phyloP scores from a whole-genome alignment of 1,140 invertebrate species.

The Caerostris extrusa region DNA sequence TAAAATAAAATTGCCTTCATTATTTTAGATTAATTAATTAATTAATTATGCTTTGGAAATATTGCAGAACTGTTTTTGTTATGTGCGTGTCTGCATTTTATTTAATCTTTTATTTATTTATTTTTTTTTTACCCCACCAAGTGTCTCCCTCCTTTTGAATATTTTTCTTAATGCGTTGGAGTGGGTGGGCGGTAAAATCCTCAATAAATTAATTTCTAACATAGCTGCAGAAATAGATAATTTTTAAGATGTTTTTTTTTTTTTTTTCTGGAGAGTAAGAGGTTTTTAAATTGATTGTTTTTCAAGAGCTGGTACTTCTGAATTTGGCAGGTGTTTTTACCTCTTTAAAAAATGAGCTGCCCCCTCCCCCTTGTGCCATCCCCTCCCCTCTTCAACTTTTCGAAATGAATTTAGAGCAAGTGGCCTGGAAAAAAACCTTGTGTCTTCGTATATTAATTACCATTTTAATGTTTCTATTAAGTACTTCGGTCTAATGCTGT shows the following conservation, averaged over 20 bases:
- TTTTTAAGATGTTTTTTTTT: constrained; percentile 67
- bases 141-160: background rate
- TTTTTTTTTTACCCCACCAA: background rate
- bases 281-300: constrained; percentile 76
- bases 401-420: constrained; percentile 53
- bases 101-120: constrained; percentile 37
- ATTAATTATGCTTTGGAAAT: constrained; percentile 77
- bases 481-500: constrained; percentile 65
- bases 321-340: constrained; percentile 77
- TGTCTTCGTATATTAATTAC: constrained; percentile 76
- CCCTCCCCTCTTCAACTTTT: constrained; percentile 9
- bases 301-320: constrained; percentile 68
- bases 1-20: constrained; percentile 77
- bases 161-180: constrained; percentile 66
- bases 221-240: constrained; percentile 73
- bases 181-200: constrained; percentile 53
- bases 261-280: constrained; percentile 37
- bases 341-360: constrained; percentile 63
- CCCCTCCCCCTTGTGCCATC: background rate
- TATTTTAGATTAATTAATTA: constrained; percentile 78
- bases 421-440: constrained; percentile 16
- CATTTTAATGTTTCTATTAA: constrained; percentile 77
- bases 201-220: constrained; percentile 77
- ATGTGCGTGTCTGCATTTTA: constrained; percentile 58
- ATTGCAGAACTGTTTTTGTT: constrained; percentile 71